Evolutionary conservation across 2,888 invertebrate species (phyloP), one percentile per base, ranked within the genome.

Genomic region (Gonocerus acuteangulatus): DNA sequence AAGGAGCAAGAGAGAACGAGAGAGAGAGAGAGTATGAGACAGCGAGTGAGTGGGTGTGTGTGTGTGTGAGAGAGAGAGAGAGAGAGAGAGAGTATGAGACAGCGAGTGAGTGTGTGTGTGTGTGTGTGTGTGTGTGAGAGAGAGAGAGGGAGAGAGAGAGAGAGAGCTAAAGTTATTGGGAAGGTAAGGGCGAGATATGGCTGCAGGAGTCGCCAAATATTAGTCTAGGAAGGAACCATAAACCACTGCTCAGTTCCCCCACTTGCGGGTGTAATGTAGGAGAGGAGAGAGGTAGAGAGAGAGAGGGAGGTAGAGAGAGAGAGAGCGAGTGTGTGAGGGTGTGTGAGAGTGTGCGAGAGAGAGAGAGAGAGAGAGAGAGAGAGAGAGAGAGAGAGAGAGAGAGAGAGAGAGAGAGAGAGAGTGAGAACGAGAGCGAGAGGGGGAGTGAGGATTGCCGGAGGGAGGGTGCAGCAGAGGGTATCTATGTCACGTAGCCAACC

Each of bases 311-410:
- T 4, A 6, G 27, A 27, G 27, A 27, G 27, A 27, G 27, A 27
- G 27, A 27, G 27, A 27, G 27, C 4, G 27, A 27, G 27, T 6
- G 27, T 6, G 27, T 6, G 27, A 27, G 27, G 9, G 27, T 6
- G 27, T 6, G 27, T 6, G 27, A 27, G 27, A 27, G 27, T 6
- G 27, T 6, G 27, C 4, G 27, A 9, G 27, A 9, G 27, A 9
- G 27, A 27, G 27, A 27, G 44, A 42, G 18, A 42, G 44, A 42
- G 4, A 42, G 44, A 42, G 44, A 42, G 44, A 16, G 44, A 42
- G 44, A 42, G 44, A 16, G 44, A 42, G 44, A 13, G 44, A 13
- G 44, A 42, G 44, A 42, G 44, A 15, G 44, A 42, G 44, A 42
- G 18, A 42, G 27, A 9, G 27, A 9, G 27, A 27, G 27, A 27